A percentile compares a stretch with the other conserved stretches of the same genome.
Evolutionary conservation across 2,888 invertebrate species (phyloP).

Genomic region (Leucophenga maculata): DNA sequence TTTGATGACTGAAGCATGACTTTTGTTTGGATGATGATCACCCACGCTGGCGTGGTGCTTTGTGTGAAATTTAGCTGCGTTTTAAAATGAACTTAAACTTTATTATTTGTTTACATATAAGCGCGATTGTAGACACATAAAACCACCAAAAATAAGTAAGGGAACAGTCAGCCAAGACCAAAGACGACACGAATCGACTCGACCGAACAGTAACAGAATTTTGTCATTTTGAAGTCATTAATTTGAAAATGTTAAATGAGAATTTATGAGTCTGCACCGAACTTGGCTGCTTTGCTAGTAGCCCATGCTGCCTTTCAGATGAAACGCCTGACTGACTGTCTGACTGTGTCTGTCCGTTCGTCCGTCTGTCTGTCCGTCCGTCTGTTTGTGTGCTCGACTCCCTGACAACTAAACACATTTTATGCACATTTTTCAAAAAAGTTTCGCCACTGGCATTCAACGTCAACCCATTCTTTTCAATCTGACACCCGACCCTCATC

Average conservation of each 20-base stretch:
- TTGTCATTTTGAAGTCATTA: slow-evolving; percentile 56
- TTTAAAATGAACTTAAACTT: too few species aligned
- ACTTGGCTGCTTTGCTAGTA: slow-evolving; percentile 19
- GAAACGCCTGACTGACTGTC: slow-evolving; percentile 42
- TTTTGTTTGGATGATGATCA: too few species aligned
- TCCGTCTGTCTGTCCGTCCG: slow-evolving; percentile 38
- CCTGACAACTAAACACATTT: slow-evolving; percentile 44
- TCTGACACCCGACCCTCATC: neutral
- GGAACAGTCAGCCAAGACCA: slow-evolving; percentile 32
- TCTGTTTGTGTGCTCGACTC: too few species aligned
- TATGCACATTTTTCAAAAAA: slow-evolving; percentile 53
- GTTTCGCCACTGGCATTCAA: slow-evolving; percentile 30
- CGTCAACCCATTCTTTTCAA: slow-evolving; percentile 8
- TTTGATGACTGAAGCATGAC: too few species aligned
- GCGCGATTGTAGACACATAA: too few species aligned
- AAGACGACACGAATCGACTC: slow-evolving; percentile 28
- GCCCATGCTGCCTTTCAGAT: too few species aligned
- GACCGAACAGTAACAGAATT: neutral
- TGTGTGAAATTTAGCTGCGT: too few species aligned
- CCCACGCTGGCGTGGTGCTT: too few species aligned
- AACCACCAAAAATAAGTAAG: slow-evolving; percentile 17
- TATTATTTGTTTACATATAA: too few species aligned
- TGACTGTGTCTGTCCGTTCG: slow-evolving; percentile 40
- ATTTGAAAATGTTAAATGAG: slow-evolving; percentile 63
- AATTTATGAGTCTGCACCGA: slow-evolving; percentile 55